Evolutionary conservation across 2,797 vertebrate species (phyloP).

Genomic region (Dromococcyx pavoninus): DNA sequence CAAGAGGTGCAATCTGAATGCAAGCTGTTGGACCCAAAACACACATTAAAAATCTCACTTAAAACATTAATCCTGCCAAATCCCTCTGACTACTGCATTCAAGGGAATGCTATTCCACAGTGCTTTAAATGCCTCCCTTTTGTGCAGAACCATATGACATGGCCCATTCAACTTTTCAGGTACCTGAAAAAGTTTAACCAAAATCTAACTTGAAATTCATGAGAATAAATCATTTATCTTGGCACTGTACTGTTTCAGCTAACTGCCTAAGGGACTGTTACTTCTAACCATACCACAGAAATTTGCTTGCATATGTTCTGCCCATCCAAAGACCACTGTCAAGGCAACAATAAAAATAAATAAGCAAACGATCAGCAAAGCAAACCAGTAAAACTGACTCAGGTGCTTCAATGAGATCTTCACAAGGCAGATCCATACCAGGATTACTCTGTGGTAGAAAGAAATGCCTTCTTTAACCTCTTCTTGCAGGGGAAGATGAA

Average conservation of each 20-base stretch:
- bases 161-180: neutral
- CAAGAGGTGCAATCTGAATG: neutral
- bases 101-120: neutral
- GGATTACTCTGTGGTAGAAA: neutral
- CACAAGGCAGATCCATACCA: neutral
- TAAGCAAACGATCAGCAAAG: neutral
- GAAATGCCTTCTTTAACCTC: neutral
- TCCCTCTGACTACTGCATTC: neutral
- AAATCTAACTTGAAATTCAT: neutral
- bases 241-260: neutral
- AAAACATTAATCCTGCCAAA: neutral
- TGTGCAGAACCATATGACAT: neutral
- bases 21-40: neutral
- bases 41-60: neutral
- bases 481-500: neutral
- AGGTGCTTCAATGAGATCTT: neutral
- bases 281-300: neutral
- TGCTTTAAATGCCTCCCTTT: neutral
- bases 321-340: neutral
- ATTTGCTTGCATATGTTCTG: neutral
- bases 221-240: neutral
- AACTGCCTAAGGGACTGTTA: neutral
- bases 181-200: neutral
- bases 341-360: neutral
- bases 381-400: neutral